A percentile compares a stretch with the other conserved stretches of the same genome.
Conservation (phyloP, 2,888 invertebrate genomes). For the Physocephala rufipes region DNA sequence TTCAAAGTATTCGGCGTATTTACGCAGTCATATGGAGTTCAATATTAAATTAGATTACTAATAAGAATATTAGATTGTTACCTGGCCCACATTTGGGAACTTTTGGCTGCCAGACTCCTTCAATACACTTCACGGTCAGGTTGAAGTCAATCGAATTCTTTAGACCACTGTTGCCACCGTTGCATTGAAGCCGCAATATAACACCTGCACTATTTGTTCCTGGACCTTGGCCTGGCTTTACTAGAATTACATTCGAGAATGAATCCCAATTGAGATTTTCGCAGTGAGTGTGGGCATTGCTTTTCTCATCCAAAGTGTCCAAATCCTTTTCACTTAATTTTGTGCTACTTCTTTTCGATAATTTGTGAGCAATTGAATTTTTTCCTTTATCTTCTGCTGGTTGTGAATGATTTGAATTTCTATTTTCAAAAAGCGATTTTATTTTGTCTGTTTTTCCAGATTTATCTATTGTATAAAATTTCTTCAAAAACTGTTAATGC, state of each 20-base stretch:
- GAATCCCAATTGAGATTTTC: conserved; percentile 66
- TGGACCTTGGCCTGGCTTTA: conserved; percentile 76
- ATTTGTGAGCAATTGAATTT: conserved; percentile 57
- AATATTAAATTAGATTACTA: neutral
- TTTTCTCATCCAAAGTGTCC: conserved; percentile 50
- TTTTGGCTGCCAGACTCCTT: conserved; percentile 86
- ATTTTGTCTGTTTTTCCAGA: no score
- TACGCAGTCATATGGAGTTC: neutral
- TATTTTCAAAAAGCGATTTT: no score
- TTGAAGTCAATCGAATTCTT: conserved; percentile 78
- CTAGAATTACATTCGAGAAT: conserved; percentile 70
- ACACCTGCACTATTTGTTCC: conserved; percentile 80
- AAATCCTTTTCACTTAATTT: conserved; percentile 49
- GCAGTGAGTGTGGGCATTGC: conserved; percentile 71
- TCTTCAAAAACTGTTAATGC: no score
- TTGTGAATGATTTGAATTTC: no score
- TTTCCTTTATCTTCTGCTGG: conserved; percentile 49
- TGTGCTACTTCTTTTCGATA: conserved; percentile 50
- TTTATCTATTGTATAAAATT: no score
- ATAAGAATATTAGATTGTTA: conserved; percentile 61
- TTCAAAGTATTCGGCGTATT: neutral
- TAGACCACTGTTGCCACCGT: conserved; percentile 81
- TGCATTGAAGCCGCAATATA: conserved; percentile 78
- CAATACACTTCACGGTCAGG: conserved; percentile 80
- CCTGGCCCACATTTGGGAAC: conserved; percentile 83